phyloP scores from a whole-genome alignment of 1,140 invertebrate species.

The Drusus annulatus region DNA sequence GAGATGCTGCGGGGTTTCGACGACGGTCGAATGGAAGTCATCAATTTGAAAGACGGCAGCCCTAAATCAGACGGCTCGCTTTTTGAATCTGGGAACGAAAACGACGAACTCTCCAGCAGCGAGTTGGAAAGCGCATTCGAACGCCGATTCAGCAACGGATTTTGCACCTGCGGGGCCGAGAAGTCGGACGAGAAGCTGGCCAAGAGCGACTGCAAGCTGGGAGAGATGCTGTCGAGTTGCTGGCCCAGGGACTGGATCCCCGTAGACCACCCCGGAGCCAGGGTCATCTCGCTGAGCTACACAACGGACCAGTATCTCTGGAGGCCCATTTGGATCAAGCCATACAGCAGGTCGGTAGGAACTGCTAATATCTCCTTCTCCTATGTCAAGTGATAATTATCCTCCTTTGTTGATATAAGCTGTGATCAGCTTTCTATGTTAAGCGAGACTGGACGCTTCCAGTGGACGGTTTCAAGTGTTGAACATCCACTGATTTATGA shows the following conservation, averaged over 20 bases:
- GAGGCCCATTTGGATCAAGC: constrained; percentile 79
- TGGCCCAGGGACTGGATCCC: constrained; percentile 82
- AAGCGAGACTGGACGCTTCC: no score
- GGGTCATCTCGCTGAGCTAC: constrained; percentile 80
- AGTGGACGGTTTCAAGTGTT: no score
- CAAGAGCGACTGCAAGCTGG: neutral
- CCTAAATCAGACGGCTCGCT: no score
- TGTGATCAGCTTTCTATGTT: no score
- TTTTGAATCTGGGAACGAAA: neutral
- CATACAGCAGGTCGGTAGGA: constrained; percentile 71
- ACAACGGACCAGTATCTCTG: constrained; percentile 80
- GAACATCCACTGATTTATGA: no score
- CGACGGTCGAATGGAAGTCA: no score
- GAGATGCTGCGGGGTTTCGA: neutral
- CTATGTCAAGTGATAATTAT: no score
- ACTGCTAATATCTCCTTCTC: constrained; percentile 25
- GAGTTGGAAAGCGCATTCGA: neutral
- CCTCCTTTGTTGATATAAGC: no score
- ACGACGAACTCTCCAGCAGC: neutral
- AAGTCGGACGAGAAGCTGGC: neutral
- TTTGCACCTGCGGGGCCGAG: neutral
- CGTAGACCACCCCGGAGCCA: constrained; percentile 76
- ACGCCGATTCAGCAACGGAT: neutral
- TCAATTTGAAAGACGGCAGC: no score
- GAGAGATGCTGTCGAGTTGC: constrained; percentile 69